Conservation (phyloP, 2,888 invertebrate genomes). For the Netelia fuscicornis region DNA sequence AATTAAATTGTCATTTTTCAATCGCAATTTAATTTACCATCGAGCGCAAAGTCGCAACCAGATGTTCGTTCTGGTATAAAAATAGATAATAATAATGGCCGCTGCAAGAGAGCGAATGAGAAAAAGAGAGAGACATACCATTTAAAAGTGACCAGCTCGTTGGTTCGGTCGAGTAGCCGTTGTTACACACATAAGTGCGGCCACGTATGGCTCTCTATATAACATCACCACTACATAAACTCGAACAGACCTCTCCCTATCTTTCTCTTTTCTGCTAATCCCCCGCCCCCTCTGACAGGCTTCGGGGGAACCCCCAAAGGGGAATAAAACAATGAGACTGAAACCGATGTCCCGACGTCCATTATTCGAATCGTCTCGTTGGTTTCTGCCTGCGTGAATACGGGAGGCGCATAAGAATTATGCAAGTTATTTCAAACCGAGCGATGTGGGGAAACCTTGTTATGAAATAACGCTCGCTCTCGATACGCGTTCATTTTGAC, state of each 20-base stretch:
- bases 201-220: conserved; percentile 26
- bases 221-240: conserved; percentile 26
- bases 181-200: conserved; percentile 34
- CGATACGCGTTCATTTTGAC: conserved; percentile 4
- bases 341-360: conserved; percentile 67
- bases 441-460: conserved; percentile 18
- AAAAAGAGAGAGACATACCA: conserved; percentile 46
- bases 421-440: conserved; percentile 56
- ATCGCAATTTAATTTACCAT: conserved; percentile 57
- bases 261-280: not conserved
- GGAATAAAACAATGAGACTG: conserved; percentile 70
- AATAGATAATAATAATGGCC: conserved; percentile 55
- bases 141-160: conserved; percentile 66
- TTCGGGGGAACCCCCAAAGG: conserved; percentile 52
- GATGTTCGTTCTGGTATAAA: conserved; percentile 67
- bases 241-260: conserved; percentile 22
- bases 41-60: conserved; percentile 61
- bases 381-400: conserved; percentile 36
- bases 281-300: not conserved
- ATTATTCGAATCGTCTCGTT: conserved; percentile 64
- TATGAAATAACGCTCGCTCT: conserved; percentile 30
- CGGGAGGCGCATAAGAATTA: conserved; percentile 58
- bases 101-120: conserved; percentile 6
- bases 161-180: conserved; percentile 57
- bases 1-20: conserved; percentile 51